Evolutionary conservation across 2,797 vertebrate species (phyloP).

Genomic region (Leucoraja ocellata): DNA sequence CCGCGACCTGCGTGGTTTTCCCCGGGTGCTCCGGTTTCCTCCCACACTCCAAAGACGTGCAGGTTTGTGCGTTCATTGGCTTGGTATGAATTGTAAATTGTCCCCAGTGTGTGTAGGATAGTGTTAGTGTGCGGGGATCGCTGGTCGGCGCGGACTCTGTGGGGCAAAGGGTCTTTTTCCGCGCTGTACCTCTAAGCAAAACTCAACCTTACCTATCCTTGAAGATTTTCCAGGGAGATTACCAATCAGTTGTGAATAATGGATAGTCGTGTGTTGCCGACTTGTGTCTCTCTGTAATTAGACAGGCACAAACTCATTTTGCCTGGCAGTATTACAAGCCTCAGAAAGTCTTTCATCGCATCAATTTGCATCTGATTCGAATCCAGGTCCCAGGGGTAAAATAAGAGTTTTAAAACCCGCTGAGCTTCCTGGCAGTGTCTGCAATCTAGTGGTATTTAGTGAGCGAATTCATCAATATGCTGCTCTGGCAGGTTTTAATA

Average conservation of each 20-base stretch:
- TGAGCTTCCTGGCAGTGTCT: not conserved
- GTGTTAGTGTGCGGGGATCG: too few species aligned
- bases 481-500: not conserved
- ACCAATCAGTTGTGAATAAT: slow-evolving; percentile 11
- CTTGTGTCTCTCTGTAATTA: not conserved
- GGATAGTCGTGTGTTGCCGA: not conserved
- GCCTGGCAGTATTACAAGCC: not conserved
- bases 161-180: too few species aligned
- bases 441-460: not conserved
- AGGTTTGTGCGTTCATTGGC: too few species aligned
- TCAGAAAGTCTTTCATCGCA: not conserved
- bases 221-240: not conserved
- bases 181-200: too few species aligned
- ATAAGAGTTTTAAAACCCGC: not conserved
- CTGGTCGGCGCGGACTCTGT: too few species aligned
- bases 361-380: slow-evolving; percentile 6
- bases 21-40: too few species aligned
- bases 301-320: slow-evolving; percentile 9
- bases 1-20: too few species aligned
- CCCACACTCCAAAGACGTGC: too few species aligned
- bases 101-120: too few species aligned
- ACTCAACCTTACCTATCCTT: not conserved
- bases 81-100: too few species aligned
- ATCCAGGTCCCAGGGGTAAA: slow-evolving; percentile 8
- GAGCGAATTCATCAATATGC: not conserved